These are phyloP conservation scores for Capra hircus DNA, from an alignment of 2,113 vertebrate species.

Conservation along the genomic window DNA sequence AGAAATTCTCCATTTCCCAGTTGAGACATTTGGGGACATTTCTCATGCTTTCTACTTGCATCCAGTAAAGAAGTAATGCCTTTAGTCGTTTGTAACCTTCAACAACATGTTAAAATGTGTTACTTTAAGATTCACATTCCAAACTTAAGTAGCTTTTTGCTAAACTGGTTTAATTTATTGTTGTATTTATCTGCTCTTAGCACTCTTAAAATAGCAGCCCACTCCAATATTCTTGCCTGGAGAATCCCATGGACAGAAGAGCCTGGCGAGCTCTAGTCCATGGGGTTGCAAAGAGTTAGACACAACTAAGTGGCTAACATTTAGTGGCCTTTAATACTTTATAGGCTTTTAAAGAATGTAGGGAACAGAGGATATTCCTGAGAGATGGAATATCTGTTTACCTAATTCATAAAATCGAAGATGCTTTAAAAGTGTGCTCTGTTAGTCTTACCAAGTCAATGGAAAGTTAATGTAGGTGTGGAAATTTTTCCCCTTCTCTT, in stretches of 20 bases:
- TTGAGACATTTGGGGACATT: conserved; percentile 11
- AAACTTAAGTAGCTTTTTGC: neutral
- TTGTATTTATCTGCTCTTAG: neutral
- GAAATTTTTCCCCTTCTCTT: neutral
- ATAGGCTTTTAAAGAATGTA: neutral
- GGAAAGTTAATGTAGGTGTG: neutral
- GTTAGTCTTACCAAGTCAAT: neutral
- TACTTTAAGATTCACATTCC: neutral
- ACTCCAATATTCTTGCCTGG: neutral
- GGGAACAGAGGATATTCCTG: neutral
- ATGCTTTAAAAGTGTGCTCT: conserved; percentile 11
- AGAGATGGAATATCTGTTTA: neutral
- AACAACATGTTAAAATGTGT: neutral
- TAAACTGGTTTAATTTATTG: conserved; percentile 9
- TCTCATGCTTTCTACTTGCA: neutral
- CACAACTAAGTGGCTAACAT: neutral
- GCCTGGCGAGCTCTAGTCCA: neutral
- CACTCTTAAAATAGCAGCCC: neutral
- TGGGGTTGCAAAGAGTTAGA: neutral
- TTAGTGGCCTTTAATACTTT: conserved; percentile 12
- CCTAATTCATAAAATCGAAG: neutral
- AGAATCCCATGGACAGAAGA: neutral
- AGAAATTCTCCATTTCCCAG: conserved; percentile 12
- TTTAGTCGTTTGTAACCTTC: neutral
- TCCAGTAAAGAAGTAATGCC: neutral